Conservation (phyloP, 2,797 vertebrate genomes). For the Prionace glauca region DNA sequence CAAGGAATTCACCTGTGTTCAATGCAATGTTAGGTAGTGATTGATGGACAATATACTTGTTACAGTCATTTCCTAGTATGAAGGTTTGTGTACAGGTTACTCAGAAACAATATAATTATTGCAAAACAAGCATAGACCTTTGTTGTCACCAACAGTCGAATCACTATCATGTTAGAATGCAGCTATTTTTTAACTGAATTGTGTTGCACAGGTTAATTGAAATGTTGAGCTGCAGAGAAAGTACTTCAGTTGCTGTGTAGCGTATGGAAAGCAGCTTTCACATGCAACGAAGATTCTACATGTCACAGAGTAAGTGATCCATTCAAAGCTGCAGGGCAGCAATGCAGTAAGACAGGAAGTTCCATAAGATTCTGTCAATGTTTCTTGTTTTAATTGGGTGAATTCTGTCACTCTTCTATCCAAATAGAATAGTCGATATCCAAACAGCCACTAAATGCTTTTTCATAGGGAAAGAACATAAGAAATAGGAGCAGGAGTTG, state of each 20-base stretch:
- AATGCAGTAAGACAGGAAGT: background rate
- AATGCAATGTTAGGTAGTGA: background rate
- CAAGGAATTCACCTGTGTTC: background rate
- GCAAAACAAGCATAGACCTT: background rate
- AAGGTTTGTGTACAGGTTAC: background rate
- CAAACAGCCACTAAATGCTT: background rate
- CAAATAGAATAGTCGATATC: background rate
- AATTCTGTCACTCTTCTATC: background rate
- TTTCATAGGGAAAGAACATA: background rate
- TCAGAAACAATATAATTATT: no score
- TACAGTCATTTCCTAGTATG: background rate
- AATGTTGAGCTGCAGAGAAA: background rate
- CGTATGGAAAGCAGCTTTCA: background rate
- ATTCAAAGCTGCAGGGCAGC: background rate
- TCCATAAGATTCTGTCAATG: background rate
- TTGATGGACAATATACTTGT: background rate
- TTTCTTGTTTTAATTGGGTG: background rate
- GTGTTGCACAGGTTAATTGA: no score
- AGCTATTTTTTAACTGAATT: background rate
- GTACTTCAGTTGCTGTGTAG: background rate
- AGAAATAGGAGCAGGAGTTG: no score
- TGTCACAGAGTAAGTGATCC: background rate
- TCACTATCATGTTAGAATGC: background rate
- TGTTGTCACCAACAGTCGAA: background rate
- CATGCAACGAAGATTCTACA: background rate